Percentiles rank a stretch among this genome's conserved stretches.
Conservation (phyloP, 2,113 vertebrate genomes). For the Hypanus sabinus region DNA sequence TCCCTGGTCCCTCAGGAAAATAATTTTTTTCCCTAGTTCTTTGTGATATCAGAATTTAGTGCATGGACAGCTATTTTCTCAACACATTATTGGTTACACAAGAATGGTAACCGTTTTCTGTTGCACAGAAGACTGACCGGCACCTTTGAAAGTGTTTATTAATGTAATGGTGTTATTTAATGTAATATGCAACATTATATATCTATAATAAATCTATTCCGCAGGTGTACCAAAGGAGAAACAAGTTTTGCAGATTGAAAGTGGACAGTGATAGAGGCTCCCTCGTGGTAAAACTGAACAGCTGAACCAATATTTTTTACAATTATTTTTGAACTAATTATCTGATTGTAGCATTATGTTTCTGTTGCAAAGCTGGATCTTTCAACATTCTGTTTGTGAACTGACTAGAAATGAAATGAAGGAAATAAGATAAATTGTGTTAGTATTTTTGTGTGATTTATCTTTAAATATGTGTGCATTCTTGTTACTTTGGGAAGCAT, state of each 20-base stretch:
- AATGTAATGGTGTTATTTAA: neutral
- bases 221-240: neutral
- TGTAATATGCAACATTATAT: neutral
- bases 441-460: slow-evolving; percentile 1
- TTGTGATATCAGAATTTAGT: neutral
- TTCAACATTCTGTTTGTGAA: slow-evolving; percentile 32
- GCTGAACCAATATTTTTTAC: neutral
- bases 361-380: slow-evolving; percentile 37
- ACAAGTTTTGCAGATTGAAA: neutral
- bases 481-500: neutral
- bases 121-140: neutral
- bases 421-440: neutral
- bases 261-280: neutral
- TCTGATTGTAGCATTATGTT: neutral
- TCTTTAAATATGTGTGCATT: neutral
- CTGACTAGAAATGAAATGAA: neutral
- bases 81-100: neutral
- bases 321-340: slow-evolving; percentile 24
- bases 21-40: neutral
- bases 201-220: neutral
- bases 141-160: neutral
- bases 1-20: no score
- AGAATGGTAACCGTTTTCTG: neutral
- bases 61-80: neutral
- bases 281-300: neutral